These are phyloP conservation scores for Melanotaenia parkinsoni DNA, from an alignment of 2,797 vertebrate genomes.

Conservation along the genomic window DNA sequence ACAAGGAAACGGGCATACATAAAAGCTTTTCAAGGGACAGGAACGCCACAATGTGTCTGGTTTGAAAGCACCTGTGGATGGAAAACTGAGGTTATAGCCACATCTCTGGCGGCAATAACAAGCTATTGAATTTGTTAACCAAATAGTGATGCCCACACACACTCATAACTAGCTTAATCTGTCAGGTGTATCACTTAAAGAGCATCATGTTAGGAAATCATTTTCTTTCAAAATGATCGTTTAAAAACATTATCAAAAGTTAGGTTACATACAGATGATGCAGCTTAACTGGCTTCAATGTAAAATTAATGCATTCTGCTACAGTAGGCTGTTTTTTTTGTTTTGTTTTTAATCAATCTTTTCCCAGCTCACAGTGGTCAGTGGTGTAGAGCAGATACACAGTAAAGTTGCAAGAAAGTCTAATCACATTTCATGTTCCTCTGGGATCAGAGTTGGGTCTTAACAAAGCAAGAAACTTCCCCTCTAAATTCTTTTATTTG, in stretches of 20 bases:
- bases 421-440: constrained; percentile 33
- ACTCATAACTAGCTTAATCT: constrained; percentile 22
- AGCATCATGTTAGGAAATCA: constrained; percentile 38
- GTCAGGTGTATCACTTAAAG: constrained; percentile 22
- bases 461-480: constrained; percentile 43
- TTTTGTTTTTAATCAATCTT: not conserved
- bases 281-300: constrained; percentile 19
- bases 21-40: not conserved
- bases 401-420: constrained; percentile 36
- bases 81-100: constrained; percentile 37
- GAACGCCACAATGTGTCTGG: constrained; percentile 21
- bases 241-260: constrained; percentile 76
- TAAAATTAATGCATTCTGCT: constrained; percentile 43
- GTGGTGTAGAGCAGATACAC: constrained; percentile 40
- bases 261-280: constrained; percentile 17
- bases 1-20: constrained; percentile 1
- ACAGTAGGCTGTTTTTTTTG: constrained; percentile 18
- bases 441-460: constrained; percentile 42
- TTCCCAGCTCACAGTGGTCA: constrained; percentile 64
- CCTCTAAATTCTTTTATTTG: constrained; percentile 52
- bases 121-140: constrained; percentile 68
- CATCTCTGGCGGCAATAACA: constrained; percentile 44
- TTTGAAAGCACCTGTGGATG: constrained; percentile 29
- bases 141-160: constrained; percentile 46
- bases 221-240: constrained; percentile 43